Evolutionary conservation across 2,797 vertebrate species (phyloP).

Genomic region (Megaceryle alcyon): DNA sequence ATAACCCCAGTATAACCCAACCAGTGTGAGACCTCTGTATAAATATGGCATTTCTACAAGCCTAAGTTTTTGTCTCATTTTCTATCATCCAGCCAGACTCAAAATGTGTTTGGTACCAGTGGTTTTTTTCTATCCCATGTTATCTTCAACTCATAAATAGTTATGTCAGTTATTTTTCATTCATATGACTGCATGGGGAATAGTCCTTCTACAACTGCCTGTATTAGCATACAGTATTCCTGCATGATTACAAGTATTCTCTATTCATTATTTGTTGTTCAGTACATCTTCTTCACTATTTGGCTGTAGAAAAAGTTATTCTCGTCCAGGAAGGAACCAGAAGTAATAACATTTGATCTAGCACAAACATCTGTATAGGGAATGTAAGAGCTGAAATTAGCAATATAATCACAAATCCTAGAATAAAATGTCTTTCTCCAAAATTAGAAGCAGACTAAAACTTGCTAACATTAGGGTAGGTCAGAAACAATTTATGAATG

Average conservation of each 20-base stretch:
- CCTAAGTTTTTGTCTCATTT: background rate
- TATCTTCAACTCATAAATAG: background rate
- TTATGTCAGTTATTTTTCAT: background rate
- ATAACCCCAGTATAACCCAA: background rate
- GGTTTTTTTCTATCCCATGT: background rate
- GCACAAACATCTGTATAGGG: background rate
- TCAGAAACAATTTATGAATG: background rate
- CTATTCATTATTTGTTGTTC: background rate
- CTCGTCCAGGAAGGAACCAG: background rate
- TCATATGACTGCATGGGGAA: background rate
- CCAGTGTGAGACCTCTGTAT: background rate
- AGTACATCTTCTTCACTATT: background rate
- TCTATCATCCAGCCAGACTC: background rate
- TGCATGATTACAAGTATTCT: background rate
- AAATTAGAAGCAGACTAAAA: background rate
- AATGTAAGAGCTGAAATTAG: background rate
- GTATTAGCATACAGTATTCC: background rate
- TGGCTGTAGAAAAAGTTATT: background rate
- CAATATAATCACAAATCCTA: background rate
- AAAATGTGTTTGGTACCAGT: background rate
- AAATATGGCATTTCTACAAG: background rate
- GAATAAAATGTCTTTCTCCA: background rate
- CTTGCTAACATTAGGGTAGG: background rate
- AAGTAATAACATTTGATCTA: background rate
- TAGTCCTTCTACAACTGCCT: background rate